Base-by-base conservation (phyloP, 2,113 vertebrate genomes). In the Muscicapa adusta region DNA sequence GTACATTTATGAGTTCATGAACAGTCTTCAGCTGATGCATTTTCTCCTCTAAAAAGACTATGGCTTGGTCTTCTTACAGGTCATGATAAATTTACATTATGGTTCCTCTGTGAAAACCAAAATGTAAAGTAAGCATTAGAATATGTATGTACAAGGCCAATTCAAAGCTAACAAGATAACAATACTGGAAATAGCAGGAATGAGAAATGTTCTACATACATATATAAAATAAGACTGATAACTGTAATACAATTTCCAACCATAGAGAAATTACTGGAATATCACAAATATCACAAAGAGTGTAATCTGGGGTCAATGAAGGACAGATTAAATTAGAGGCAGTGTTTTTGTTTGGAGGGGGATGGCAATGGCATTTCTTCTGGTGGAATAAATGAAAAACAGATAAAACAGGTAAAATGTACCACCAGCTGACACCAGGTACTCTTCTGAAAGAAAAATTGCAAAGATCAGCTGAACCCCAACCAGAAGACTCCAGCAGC, bases 221-320 rank as follows among this genome's bases (percentile, higher is more conserved):
- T 14, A 54, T 8, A 38, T 34, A 38, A 31, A 80, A 29, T 22
- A 70, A 80, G n/a, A 66, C 22, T 7, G 11, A 17, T 42, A 80
- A 62, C 12, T 38, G 5, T 51, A 81, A 78, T 17, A 62, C 20
- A 34, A 33, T 43, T 77, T 54, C 50, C 66, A 72, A 25, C 4
- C 22, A 80, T 10, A 25, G 42, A 70, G 51, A 87, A 86, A 93
- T 66, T 77, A 73, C 31, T 66, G 22, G 7, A 77, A 74, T 47
- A 74, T 36, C 25, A 48, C 25, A 71, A 91, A 66, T 38, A 70
- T 38, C 29, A n/a, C 4, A 42, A 83, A 47, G 12, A 14, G 9
- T n/a, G 31, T 57, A 17, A 87, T 74, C 1, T 38, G 6, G 8
- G 26, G 29, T 18, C 26, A 33, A 1, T 1, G 2, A 11, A 2